Evolutionary conservation across 2,888 invertebrate genomes (phyloP).

Genomic region (Apodemia duryi): DNA sequence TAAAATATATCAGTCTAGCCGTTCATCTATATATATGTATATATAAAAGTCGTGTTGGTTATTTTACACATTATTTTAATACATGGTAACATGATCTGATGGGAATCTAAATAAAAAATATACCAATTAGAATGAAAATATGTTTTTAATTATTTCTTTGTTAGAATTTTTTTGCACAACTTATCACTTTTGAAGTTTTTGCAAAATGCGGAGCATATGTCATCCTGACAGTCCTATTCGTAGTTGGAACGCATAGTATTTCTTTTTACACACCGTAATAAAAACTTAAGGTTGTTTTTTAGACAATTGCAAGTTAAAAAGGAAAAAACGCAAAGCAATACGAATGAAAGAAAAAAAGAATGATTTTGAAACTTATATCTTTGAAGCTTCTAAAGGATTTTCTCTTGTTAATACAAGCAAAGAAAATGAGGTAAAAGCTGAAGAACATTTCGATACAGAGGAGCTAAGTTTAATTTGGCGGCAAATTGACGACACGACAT

Average conservation of each 20-base stretch:
- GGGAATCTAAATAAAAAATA: too few species aligned
- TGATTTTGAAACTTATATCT: conserved; percentile 51
- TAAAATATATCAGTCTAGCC: too few species aligned
- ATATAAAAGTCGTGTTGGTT: too few species aligned
- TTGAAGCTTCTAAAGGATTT: conserved; percentile 50
- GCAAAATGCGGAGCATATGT: too few species aligned
- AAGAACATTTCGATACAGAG: conserved; percentile 39
- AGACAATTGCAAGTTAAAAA: conserved; percentile 68
- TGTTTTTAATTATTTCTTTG: too few species aligned
- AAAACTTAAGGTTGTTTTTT: conserved; percentile 28
- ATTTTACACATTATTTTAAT: too few species aligned
- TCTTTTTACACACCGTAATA: neutral
- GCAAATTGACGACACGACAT: conserved; percentile 36
- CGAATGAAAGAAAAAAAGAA: conserved; percentile 45
- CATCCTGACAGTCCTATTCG: too few species aligned
- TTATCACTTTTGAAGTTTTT: too few species aligned
- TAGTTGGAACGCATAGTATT: neutral
- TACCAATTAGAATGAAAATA: too few species aligned
- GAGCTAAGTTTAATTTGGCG: conserved; percentile 53
- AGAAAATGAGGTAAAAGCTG: neutral
- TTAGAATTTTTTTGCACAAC: too few species aligned
- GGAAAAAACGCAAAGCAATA: conserved; percentile 64
- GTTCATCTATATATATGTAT: too few species aligned
- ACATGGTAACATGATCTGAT: too few species aligned
- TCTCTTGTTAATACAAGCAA: conserved; percentile 35